Conservation (phyloP, 2,888 invertebrate species). For the Drosophila glabriapex region DNA sequence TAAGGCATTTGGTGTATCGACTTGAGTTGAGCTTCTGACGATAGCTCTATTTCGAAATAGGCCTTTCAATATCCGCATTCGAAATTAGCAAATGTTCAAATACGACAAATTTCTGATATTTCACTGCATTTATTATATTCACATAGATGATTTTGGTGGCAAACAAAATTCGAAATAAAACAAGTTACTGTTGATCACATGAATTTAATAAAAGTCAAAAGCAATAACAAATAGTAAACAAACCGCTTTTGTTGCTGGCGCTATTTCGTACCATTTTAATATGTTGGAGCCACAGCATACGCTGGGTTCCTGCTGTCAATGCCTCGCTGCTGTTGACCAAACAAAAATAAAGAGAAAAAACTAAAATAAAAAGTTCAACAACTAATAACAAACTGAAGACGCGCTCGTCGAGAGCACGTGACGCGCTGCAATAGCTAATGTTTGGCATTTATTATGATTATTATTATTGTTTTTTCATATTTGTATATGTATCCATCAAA, state of each 20-base stretch:
- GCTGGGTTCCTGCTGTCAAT: conserved; percentile 60
- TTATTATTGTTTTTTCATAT: conserved; percentile 5
- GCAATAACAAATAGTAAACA: conserved; percentile 55
- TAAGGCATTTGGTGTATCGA: conserved; percentile 24
- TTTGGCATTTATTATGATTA: conserved; percentile 27
- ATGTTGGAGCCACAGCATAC: conserved; percentile 16
- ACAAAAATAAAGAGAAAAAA: conserved; percentile 8
- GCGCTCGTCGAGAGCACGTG: conserved; percentile 62
- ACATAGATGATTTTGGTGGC: conserved; percentile 46
- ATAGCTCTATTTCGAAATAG: conserved; percentile 20
- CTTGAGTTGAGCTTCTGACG: conserved; percentile 2
- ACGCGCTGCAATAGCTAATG: conserved; percentile 52
- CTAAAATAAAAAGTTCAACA: conserved; percentile 11
- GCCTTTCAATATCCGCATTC: conserved; percentile 55
- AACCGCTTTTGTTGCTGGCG: conserved; percentile 59
- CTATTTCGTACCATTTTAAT: conserved; percentile 15
- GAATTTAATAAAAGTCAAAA: conserved; percentile 51
- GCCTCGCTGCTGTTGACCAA: conserved; percentile 30
- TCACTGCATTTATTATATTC: conserved; percentile 57
- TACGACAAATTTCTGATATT: conserved; percentile 37
- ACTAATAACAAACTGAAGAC: conserved; percentile 38
- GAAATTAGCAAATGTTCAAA: conserved; percentile 66
- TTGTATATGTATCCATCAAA: background rate
- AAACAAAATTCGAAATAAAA: conserved; percentile 21
- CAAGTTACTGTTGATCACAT: conserved; percentile 65